These are phyloP conservation scores for Sinocyclocheilus maitianheensis DNA, from an alignment of 2,113 vertebrate species.

Conservation along the genomic window DNA sequence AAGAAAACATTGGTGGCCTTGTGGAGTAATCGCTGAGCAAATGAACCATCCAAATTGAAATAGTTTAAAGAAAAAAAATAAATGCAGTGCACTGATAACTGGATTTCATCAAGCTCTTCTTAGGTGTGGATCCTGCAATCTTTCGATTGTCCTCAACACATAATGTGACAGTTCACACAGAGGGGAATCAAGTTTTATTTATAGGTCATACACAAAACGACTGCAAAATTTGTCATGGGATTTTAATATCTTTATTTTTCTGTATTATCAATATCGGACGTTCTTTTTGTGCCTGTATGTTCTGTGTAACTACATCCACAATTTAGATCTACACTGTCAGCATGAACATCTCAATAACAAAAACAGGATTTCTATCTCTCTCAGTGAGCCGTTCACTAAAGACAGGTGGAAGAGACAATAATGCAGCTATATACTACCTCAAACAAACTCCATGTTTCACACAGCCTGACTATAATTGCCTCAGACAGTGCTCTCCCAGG, in stretches of 20 bases:
- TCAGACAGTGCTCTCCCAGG: constrained; percentile 64
- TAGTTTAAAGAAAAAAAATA: neutral
- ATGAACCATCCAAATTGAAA: neutral
- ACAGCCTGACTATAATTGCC: constrained; percentile 60
- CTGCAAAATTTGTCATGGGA: neutral
- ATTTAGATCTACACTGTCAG: neutral
- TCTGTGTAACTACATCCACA: neutral
- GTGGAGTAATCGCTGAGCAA: neutral
- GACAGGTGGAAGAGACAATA: constrained; percentile 25
- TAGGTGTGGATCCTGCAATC: neutral
- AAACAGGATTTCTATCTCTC: constrained; percentile 3
- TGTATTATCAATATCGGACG: neutral
- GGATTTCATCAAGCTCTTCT: neutral
- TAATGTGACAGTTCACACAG: neutral
- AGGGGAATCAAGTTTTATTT: neutral
- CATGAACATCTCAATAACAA: constrained; percentile 10
- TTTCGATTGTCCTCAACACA: neutral
- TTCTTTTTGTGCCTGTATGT: neutral
- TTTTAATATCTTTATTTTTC: neutral
- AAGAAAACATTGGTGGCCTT: neutral
- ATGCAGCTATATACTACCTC: neutral
- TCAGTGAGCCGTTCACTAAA: constrained; percentile 13
- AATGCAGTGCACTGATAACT: neutral
- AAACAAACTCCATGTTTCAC: constrained; percentile 38
- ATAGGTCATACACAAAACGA: neutral